phyloP scores from a whole-genome alignment of 2,797 vertebrate species.

The Sylvia borin region DNA sequence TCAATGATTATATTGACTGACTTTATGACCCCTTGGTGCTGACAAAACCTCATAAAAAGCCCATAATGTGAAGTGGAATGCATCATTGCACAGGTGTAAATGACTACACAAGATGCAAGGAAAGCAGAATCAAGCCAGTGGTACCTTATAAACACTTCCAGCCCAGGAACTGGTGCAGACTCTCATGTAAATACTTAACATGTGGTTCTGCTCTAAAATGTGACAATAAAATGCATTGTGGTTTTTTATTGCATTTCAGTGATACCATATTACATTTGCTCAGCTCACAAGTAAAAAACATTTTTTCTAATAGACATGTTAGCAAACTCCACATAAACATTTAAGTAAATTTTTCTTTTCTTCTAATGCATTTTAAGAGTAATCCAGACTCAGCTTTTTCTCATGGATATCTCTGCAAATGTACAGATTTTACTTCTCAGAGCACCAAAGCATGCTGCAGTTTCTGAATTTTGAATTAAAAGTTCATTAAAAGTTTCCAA shows the following conservation, averaged over 20 bases:
- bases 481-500: not conserved
- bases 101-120: conserved; percentile 46
- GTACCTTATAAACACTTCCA: conserved; percentile 41
- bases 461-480: not conserved
- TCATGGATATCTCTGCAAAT: not conserved
- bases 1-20: conserved; percentile 39
- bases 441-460: not conserved
- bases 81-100: conserved; percentile 46
- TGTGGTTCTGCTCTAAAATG: conserved; percentile 26
- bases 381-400: not conserved
- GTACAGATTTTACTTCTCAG: not conserved
- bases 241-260: not conserved
- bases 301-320: not conserved
- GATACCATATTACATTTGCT: not conserved
- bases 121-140: conserved; percentile 15
- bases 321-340: not conserved
- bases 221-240: conserved; percentile 31
- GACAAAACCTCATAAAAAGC: conserved; percentile 17
- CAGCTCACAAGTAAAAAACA: not conserved
- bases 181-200: conserved; percentile 15
- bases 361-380: not conserved
- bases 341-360: not conserved
- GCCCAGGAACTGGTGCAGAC: conserved; percentile 43
- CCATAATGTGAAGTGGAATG: conserved; percentile 32
- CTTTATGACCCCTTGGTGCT: conserved; percentile 42